These are phyloP conservation scores for Eleutherodactylus coqui DNA, from an alignment of 2,797 vertebrate genomes.

Conservation along the genomic window DNA sequence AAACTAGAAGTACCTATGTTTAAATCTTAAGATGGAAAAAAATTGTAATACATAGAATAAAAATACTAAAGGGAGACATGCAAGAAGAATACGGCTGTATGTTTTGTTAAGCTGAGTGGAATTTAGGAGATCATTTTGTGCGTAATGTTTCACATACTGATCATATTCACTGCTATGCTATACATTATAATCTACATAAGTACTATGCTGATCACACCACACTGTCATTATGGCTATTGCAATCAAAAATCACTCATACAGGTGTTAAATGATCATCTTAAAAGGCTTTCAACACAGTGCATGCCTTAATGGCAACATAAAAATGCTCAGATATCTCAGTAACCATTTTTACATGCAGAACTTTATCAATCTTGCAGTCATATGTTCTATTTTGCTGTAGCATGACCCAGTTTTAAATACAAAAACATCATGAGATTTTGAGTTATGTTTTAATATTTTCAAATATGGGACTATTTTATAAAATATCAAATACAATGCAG, in stretches of 20 bases:
- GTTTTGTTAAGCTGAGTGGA: neutral
- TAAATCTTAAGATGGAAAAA: neutral
- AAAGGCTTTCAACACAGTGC: constrained; percentile 64
- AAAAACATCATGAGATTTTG: neutral
- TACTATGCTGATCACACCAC: constrained; percentile 68
- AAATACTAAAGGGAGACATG: neutral
- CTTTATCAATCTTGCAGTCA: neutral
- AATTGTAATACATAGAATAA: neutral
- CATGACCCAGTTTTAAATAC: neutral
- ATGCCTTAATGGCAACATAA: constrained; percentile 59
- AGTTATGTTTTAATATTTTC: neutral
- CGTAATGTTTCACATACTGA: constrained; percentile 45
- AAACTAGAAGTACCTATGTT: neutral
- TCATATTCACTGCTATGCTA: constrained; percentile 57
- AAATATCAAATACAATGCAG: too few species aligned
- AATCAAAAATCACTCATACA: constrained; percentile 71
- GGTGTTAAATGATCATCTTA: constrained; percentile 73
- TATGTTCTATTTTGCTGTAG: neutral
- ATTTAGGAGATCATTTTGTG: constrained; percentile 29
- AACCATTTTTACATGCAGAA: constrained; percentile 3
- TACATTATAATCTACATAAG: constrained; percentile 66
- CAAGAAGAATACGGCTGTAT: neutral
- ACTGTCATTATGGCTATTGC: constrained; percentile 71
- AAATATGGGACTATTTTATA: neutral
- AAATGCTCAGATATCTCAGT: constrained; percentile 25